Evolutionary conservation across 2,888 invertebrate genomes (phyloP).

Genomic region (Cosmia trapezina): DNA sequence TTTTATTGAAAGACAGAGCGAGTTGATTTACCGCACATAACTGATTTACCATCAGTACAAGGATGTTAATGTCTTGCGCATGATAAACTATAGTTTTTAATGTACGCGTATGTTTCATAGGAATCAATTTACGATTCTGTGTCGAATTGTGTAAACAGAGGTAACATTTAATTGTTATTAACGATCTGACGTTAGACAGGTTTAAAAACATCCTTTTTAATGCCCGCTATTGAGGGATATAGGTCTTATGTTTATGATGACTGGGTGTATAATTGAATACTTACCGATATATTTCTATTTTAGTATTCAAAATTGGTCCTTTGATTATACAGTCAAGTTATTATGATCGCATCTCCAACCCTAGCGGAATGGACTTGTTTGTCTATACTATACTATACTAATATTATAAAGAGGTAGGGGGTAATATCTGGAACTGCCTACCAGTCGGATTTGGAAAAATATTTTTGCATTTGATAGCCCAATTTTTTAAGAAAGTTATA

Average conservation of each 20-base stretch:
- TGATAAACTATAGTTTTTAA: slow-evolving; percentile 51
- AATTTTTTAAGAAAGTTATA: too few species aligned
- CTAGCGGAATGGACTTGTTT: not conserved
- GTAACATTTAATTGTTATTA: slow-evolving; percentile 45
- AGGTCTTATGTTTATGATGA: slow-evolving; percentile 7
- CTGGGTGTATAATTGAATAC: not conserved
- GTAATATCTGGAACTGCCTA: too few species aligned
- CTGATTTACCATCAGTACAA: slow-evolving; percentile 42
- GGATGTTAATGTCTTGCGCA: slow-evolving; percentile 42
- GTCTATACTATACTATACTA: not conserved
- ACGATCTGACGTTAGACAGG: slow-evolving; percentile 29
- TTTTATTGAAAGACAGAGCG: slow-evolving; percentile 54
- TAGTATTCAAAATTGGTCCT: not conserved
- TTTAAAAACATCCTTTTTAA: slow-evolving; percentile 32
- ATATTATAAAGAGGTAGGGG: too few species aligned
- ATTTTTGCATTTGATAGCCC: too few species aligned
- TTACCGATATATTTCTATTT: not conserved
- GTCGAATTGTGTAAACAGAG: slow-evolving; percentile 49
- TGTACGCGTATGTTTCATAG: slow-evolving; percentile 22
- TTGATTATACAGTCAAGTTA: not conserved
- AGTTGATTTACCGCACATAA: slow-evolving; percentile 58
- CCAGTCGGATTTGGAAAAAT: too few species aligned
- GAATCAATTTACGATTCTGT: slow-evolving; percentile 43
- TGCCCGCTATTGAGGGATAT: slow-evolving; percentile 16
- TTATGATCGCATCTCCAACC: not conserved